Evolutionary conservation across 2,888 invertebrate species (phyloP).

Genomic region (Empis livida): DNA sequence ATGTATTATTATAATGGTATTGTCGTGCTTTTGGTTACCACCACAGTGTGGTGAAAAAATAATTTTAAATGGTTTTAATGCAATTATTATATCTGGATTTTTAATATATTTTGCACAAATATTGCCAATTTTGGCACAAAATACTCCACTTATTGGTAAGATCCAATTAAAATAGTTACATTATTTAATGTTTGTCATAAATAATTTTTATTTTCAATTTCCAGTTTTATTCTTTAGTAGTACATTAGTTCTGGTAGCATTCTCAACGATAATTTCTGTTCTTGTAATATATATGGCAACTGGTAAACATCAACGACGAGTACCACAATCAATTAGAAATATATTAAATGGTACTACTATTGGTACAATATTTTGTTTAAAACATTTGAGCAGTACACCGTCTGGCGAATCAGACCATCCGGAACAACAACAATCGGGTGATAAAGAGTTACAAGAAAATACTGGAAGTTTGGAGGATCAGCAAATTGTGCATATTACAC

Average conservation of each 20-base stretch:
- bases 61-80: conserved; percentile 39
- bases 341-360: conserved; percentile 24
- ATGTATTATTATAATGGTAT: conserved; percentile 46
- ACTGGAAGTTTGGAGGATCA: conserved; percentile 22
- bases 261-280: conserved; percentile 37
- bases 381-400: conserved; percentile 8
- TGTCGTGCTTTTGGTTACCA: conserved; percentile 48
- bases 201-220: conserved; percentile 14
- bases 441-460: conserved; percentile 36
- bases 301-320: conserved; percentile 31
- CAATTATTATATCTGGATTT: conserved; percentile 41
- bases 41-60: conserved; percentile 47
- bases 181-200: too few species aligned
- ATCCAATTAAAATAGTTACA: too few species aligned
- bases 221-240: conserved; percentile 40
- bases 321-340: conserved; percentile 34
- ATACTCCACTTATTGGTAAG: conserved; percentile 30
- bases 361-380: background rate
- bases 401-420: background rate
- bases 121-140: conserved; percentile 26
- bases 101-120: conserved; percentile 44
- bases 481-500: conserved; percentile 10
- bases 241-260: conserved; percentile 36
- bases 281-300: conserved; percentile 41
- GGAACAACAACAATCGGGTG: conserved; percentile 9